Conservation (phyloP, 2,113 vertebrate species). For the Raja brachyura region DNA sequence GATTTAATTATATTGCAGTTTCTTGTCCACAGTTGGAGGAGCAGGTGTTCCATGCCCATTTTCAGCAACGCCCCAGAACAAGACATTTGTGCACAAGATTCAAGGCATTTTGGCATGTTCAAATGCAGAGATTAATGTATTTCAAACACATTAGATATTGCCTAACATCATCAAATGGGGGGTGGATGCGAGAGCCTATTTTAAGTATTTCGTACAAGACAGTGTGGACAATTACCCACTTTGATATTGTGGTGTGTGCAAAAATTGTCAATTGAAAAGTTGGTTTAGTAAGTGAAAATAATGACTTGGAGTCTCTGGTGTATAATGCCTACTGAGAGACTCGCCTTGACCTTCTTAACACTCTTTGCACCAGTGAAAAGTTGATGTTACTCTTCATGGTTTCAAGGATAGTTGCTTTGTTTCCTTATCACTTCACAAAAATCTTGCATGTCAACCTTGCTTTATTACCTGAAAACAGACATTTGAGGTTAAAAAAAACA, state of each 20-base stretch:
- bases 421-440: not conserved
- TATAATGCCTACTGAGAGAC: not conserved
- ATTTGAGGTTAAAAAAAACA: not conserved
- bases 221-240: not conserved
- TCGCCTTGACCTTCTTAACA: not conserved
- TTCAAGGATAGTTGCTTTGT: not conserved
- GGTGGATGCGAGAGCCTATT: not conserved
- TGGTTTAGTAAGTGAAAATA: not conserved
- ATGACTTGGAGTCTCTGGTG: not conserved
- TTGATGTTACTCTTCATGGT: not conserved
- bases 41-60: not conserved
- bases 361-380: not conserved
- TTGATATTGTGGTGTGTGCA: not conserved
- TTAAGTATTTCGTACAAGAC: not conserved
- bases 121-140: too few species aligned
- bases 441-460: not conserved
- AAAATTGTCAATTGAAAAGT: not conserved
- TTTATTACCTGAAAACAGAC: constrained; percentile 7
- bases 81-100: not conserved
- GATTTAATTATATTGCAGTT: not conserved
- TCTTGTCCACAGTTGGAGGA: not conserved
- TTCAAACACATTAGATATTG: not conserved
- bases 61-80: not conserved
- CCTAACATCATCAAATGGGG: not conserved
- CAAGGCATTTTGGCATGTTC: too few species aligned